Base-by-base conservation (phyloP, 2,113 vertebrate genomes). In the Casuarius casuarius region DNA sequence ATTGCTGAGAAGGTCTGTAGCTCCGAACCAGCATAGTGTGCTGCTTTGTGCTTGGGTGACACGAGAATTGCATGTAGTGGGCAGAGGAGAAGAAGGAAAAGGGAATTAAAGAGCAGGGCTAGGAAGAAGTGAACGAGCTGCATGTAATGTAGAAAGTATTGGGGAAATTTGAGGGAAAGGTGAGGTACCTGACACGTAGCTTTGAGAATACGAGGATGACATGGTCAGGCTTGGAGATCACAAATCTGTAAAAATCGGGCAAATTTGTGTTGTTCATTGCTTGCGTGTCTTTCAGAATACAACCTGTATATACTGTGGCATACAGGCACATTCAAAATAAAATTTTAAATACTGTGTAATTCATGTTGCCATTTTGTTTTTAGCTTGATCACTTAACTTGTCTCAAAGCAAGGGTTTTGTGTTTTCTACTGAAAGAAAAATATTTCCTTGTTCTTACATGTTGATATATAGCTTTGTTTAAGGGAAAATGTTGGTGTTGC, bases 361-460 rank as follows among this genome's bases (percentile, higher is more conserved):
- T 80, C 66, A 52, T 74, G n/a, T 90, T 88, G 85, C 93, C 79
- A 12, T 90, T 91, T 86, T 93, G 28, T 1, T 88, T 70, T 49
- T 20, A 12, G 40, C 66, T 73, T 84, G 68, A 72, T 93, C 0
- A 1, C 82, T 87, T 85, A 73, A 73, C 63, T 91, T 62, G 49
- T 95, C 71, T 17, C 2, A 0, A 0, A 81, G 84, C 38, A 21
- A 76, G 19, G 78, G 84, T 89, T 40, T 59, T 84, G 56, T 87
- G 61, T 81, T 81, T 94, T 83, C 87, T 95, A 78, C 93, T 95
- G 91, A 94, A 84, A 94, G 94, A 78, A 95, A 71, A 95, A 85
- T 44, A 58, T 67, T 84, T 94, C 90, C 90, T 58, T 96, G 96
- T 96, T 92, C 90, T 92, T 94, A 96, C 94, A 93, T 7, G 94